A percentile compares a stretch with the other conserved stretches of the same genome.
phyloP scores from a whole-genome alignment of 1,140 invertebrate species.

The Micrasema longulum region DNA sequence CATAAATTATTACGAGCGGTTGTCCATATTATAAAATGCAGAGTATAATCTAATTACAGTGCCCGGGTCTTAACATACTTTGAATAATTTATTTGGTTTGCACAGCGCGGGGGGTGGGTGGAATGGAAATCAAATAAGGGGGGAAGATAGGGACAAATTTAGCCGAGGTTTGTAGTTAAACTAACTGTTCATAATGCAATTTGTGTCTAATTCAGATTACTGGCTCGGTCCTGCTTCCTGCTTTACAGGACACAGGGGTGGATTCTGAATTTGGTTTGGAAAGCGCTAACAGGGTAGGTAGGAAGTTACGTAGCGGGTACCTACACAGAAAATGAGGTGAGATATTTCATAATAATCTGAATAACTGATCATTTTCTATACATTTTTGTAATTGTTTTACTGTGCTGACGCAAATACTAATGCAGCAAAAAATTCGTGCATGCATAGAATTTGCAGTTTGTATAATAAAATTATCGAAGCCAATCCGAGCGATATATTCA shows the following conservation, averaged over 20 bases:
- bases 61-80: conserved; percentile 52
- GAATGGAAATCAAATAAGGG: conserved; percentile 54
- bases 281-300: too few species aligned
- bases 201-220: conserved; percentile 55
- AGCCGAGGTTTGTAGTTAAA: conserved; percentile 55
- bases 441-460: too few species aligned
- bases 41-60: conserved; percentile 47
- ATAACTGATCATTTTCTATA: too few species aligned
- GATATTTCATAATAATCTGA: too few species aligned
- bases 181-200: conserved; percentile 56
- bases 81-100: conserved; percentile 55
- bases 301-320: too few species aligned
- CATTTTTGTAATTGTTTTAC: too few species aligned
- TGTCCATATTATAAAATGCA: conserved; percentile 51
- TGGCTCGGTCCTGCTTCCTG: conserved; percentile 41
- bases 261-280: too few species aligned
- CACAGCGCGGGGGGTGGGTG: conserved; percentile 36
- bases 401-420: too few species aligned
- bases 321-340: too few species aligned
- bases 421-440: too few species aligned
- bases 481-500: too few species aligned
- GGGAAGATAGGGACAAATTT: conserved; percentile 54
- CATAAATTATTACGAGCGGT: conserved; percentile 20
- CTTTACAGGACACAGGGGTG: conserved; percentile 11
- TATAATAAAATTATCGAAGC: too few species aligned